Conservation (phyloP, 2,888 invertebrate species). For the Idaea biselata region DNA sequence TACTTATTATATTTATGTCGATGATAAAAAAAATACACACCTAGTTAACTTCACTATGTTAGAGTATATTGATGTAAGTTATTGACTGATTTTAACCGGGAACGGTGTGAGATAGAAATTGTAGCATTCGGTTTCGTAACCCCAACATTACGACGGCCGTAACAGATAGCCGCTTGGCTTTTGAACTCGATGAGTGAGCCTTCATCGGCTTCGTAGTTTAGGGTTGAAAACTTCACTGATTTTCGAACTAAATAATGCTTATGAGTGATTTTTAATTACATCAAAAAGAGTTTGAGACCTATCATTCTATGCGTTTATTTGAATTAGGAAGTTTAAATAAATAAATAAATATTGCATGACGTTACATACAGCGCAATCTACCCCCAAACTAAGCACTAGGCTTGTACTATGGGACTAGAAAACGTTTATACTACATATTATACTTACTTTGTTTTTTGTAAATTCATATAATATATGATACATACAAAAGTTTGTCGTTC, state of each 20-base stretch:
- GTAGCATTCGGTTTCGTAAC: conserved; percentile 53
- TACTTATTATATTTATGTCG: conserved; percentile 2
- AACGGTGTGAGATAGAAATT: conserved; percentile 31
- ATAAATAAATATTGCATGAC: too few relatives aligned
- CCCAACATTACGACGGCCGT: conserved; percentile 46
- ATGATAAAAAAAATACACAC: conserved; percentile 24
- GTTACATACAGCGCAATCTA: too few relatives aligned
- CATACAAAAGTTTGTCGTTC: too few relatives aligned
- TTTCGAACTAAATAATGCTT: neutral
- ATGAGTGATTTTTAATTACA: neutral
- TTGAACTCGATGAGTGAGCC: conserved; percentile 77
- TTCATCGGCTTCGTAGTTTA: conserved; percentile 50
- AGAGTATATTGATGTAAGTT: conserved; percentile 10
- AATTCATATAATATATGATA: too few relatives aligned
- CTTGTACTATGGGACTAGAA: too few relatives aligned
- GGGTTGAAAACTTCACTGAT: conserved; percentile 16
- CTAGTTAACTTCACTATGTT: conserved; percentile 18
- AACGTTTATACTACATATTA: too few relatives aligned
- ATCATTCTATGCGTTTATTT: too few relatives aligned
- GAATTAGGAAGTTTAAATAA: too few relatives aligned
- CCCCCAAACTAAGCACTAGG: too few relatives aligned
- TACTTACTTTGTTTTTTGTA: too few relatives aligned
- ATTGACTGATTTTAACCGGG: conserved; percentile 14
- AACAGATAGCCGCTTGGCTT: conserved; percentile 69
- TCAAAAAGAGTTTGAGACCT: too few relatives aligned